A percentile compares a stretch with the other conserved stretches of the same genome.
These are phyloP conservation scores for Pegea sp. DNA, from an alignment of 23 tunicate genomes.

Conservation along the genomic window DNA sequence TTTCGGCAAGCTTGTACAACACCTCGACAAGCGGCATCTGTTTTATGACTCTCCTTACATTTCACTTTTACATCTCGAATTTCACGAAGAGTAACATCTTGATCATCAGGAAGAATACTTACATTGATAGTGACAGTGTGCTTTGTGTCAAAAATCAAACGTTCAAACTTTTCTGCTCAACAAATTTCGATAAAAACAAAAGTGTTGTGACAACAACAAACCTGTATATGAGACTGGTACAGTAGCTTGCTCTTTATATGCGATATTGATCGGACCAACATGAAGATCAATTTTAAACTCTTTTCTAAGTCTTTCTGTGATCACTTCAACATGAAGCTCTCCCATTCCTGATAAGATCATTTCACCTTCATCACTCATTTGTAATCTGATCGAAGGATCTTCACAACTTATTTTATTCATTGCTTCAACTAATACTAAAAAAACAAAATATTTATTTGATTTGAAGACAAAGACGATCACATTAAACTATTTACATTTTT, in stretches of 20 bases:
- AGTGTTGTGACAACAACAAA: too few relatives aligned
- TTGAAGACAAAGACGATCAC: background rate
- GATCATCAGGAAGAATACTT: constrained; percentile 1
- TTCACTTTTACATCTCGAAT: background rate
- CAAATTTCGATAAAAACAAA: too few relatives aligned
- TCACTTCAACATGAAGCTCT: constrained; percentile 70
- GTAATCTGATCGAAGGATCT: constrained; percentile 55
- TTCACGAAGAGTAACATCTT: background rate
- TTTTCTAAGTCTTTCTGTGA: constrained; percentile 32
- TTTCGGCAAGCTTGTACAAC: constrained; percentile 36
- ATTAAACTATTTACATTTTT: constrained; percentile 20
- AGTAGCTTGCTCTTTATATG: constrained; percentile 47
- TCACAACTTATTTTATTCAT: constrained; percentile 31
- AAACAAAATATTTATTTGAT: background rate
- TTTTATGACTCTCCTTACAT: background rate
- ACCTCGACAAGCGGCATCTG: constrained; percentile 37
- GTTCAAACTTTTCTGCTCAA: constrained; percentile 3
- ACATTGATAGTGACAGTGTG: constrained; percentile 4
- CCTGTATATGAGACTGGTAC: background rate
- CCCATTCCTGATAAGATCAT: constrained; percentile 89
- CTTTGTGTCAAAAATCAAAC: constrained; percentile 4
- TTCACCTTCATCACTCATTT: constrained; percentile 19
- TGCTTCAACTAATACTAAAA: constrained; percentile 27
- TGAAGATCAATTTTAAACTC: constrained; percentile 57
- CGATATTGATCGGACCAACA: constrained; percentile 60